A percentile compares a stretch with the other conserved stretches of the same genome.
Conservation (phyloP, 2,888 invertebrate species). For the Julus scandinavius region DNA sequence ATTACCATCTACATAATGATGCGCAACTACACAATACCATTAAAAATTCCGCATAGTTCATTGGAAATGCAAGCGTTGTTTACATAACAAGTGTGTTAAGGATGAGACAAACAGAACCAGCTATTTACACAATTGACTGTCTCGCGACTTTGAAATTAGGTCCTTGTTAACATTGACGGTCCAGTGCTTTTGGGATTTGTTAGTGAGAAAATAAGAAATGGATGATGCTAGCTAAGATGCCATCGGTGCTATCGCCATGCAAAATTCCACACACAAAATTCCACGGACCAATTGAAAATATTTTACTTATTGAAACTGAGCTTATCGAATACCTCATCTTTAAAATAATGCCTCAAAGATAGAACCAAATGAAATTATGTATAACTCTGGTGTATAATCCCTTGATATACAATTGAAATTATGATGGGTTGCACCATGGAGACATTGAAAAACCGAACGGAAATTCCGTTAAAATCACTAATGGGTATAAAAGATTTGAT, state of each 20-base stretch:
- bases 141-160: neutral
- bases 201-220: neutral
- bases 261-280: neutral
- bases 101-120: slow-evolving; percentile 19
- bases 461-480: no score
- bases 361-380: no score
- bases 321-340: neutral
- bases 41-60: slow-evolving; percentile 44
- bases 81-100: slow-evolving; percentile 8
- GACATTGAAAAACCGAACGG: no score
- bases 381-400: no score
- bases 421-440: no score
- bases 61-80: slow-evolving; percentile 36
- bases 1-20: slow-evolving; percentile 46
- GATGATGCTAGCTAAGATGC: neutral
- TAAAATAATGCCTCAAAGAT: no score
- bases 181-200: slow-evolving; percentile 19
- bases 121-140: slow-evolving; percentile 5
- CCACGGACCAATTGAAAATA: neutral
- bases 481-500: no score
- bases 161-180: neutral
- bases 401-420: no score
- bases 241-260: neutral
- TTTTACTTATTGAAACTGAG: neutral
- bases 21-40: slow-evolving; percentile 40